Conservation (phyloP, 2,113 vertebrate genomes). For the Phoxinus phoxinus region DNA sequence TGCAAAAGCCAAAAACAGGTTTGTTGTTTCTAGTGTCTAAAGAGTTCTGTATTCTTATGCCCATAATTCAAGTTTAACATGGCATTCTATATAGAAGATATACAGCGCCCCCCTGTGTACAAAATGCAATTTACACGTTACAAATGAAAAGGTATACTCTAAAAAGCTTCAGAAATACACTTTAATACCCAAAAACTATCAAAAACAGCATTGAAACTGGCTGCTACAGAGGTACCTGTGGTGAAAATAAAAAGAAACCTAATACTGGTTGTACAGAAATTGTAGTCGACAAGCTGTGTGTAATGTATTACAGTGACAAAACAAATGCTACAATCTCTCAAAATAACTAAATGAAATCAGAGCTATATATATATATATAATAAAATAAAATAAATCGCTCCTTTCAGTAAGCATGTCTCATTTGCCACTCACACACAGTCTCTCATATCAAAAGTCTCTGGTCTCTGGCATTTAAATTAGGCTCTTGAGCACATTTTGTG, state of each 20-base stretch:
- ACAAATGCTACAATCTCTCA: conserved; percentile 8
- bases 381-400: neutral
- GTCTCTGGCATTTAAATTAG: neutral
- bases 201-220: conserved; percentile 50
- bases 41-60: conserved; percentile 42
- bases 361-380: neutral
- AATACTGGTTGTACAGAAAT: conserved; percentile 70
- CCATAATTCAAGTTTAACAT: conserved; percentile 44
- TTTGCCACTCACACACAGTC: neutral
- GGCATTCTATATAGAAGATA: conserved; percentile 52
- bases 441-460: conserved; percentile 20
- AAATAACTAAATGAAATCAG: neutral
- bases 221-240: conserved; percentile 67
- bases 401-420: neutral
- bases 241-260: conserved; percentile 57
- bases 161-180: conserved; percentile 54
- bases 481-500: neutral
- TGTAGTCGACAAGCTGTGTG: conserved; percentile 36
- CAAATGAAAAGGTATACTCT: conserved; percentile 50
- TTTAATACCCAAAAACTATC: conserved; percentile 49
- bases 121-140: conserved; percentile 70
- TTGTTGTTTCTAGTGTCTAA: conserved; percentile 13
- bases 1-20: conserved; percentile 63
- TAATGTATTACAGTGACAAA: conserved; percentile 37
- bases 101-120: conserved; percentile 69